Conservation (phyloP, 2,113 vertebrate genomes). For the Pipra filicauda region DNA sequence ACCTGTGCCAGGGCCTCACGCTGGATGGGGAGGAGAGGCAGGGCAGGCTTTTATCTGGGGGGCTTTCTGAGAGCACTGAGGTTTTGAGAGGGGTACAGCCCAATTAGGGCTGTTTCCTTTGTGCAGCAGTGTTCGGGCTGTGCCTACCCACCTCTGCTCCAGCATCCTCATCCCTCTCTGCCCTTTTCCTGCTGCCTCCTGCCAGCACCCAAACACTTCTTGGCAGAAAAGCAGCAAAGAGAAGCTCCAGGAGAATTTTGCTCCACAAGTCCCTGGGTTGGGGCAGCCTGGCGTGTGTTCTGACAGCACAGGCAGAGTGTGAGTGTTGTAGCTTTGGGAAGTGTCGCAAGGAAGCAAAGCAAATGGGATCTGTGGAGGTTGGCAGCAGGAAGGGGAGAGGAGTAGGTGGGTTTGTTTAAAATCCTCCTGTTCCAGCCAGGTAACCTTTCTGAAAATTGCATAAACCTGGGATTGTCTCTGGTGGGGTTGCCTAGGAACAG, state of each 20-base stretch:
- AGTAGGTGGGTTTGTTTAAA: conserved; percentile 79
- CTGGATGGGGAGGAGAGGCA: too few species aligned
- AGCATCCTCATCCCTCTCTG: not conserved
- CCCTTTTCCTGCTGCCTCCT: not conserved
- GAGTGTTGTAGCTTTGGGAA: not conserved
- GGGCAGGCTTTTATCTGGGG: not conserved
- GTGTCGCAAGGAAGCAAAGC: not conserved
- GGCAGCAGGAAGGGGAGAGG: not conserved
- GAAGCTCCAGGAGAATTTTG: not conserved
- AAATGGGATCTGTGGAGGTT: not conserved
- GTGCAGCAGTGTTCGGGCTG: not conserved
- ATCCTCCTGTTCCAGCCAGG: conserved; percentile 73
- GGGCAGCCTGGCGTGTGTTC: not conserved
- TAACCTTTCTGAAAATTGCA: conserved; percentile 79
- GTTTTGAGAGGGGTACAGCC: rapidly evolving
- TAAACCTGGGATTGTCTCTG: conserved; percentile 76
- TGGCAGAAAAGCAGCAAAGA: not conserved
- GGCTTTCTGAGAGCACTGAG: not conserved
- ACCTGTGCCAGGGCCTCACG: too few species aligned
- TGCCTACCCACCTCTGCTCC: not conserved
- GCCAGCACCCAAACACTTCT: not conserved
- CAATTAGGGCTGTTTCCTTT: not conserved
- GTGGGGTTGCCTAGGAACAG: conserved; percentile 77
- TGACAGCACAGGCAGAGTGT: not conserved
- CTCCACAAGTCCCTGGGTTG: not conserved